Base-by-base conservation (phyloP, 2,113 vertebrate species). In the Marcusenius ussheri region DNA sequence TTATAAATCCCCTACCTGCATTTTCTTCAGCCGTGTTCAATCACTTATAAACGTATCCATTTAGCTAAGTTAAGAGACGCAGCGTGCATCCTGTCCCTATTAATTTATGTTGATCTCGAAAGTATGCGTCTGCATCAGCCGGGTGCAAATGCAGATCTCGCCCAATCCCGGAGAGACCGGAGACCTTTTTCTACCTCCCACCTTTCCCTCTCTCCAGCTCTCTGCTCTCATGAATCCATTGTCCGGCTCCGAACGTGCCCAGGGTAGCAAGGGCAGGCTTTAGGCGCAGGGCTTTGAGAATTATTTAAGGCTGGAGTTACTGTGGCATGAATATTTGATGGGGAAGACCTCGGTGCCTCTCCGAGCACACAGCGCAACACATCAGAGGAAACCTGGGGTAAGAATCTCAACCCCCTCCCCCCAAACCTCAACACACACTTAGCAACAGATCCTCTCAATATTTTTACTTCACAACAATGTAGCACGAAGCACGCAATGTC, bases 291-390 rank as follows among this genome's bases (percentile, higher is more conserved):
- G 96, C 96, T 96, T 95, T 96, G 95, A 96, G 96, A 96, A 96
- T 96, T 96, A 96, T 96, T 96, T 94, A 96, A 96, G 93, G 93
- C 94, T 94, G 92, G 94, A 95, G 94, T 95, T 96, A 95, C 95
- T 96, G 94, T 92, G 93, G 91, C 91, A 96, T 96, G 90, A 96
- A 96, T 96, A 96, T 96, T 96, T 96, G 95, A 96, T 96, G 94
- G 88, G 87, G 91, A 95, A 95, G 94, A 95, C 96, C 94, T 93
- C 92, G 92, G 94, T 91, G 92, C 92, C 93, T 95, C 92, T 93
- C 90, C 89, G 91, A 93, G 93, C 94, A 93, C 92, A 92, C 91
- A 95, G 95, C 94, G 93, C 85, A 87, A 93, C 93, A 95, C 95
- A 95, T 96, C 95, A 95, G 93, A 96, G 94, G 92, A 92, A 90